Evolutionary conservation across 2,888 invertebrate species (phyloP), one percentile per base, ranked within the genome.

Genomic region (Drosophila vallismaia): DNA sequence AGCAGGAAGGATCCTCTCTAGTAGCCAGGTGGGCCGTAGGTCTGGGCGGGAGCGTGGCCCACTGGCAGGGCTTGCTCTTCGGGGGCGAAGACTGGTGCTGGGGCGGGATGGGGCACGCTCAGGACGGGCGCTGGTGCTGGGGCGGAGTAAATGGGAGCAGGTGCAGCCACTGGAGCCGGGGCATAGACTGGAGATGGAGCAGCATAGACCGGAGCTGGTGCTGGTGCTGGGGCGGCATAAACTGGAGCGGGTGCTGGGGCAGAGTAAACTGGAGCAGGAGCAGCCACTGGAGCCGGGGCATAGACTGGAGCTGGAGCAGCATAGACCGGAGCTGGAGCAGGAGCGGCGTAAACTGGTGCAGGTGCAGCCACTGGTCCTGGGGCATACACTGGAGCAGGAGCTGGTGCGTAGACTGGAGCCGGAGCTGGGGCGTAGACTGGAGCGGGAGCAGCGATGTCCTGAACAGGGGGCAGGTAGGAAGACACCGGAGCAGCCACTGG

Each of bases 11-110:
- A 71, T 66, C 48, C 36, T 45, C 44, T 46, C 75, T 80, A 86
- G 28, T 71, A 67, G 0, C 70, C 67, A 8, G 88, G 71, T 53
- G 89, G 88, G 4, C 89, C 89, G 62, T 89, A 89, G 29, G 57
- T 71, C 74, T 79, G 81, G 46, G 88, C 85, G 0, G 89, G 88
- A 5, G 74, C 55, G 46, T 86, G 89, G 0, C 75, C 76, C 19
- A 75, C 24, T 38, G 87, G 86, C 62, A 84, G 45, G 0, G 42
- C 12, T 31, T 56, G 71, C 48, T 80, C 82, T 59, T 81, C 83
- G 4, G 77, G 63, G 2, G 73, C 70, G 3, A 79, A 68, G 8
- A 56, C 46, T 0, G 74, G 68, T 3, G 71, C 69, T 0, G 76
- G 70, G 2, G 79, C 74, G 9, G 56, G 49, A 38, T 74, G 74